Evolutionary conservation across 2,113 vertebrate genomes (phyloP).

Genomic region (Saccopteryx bilineata): DNA sequence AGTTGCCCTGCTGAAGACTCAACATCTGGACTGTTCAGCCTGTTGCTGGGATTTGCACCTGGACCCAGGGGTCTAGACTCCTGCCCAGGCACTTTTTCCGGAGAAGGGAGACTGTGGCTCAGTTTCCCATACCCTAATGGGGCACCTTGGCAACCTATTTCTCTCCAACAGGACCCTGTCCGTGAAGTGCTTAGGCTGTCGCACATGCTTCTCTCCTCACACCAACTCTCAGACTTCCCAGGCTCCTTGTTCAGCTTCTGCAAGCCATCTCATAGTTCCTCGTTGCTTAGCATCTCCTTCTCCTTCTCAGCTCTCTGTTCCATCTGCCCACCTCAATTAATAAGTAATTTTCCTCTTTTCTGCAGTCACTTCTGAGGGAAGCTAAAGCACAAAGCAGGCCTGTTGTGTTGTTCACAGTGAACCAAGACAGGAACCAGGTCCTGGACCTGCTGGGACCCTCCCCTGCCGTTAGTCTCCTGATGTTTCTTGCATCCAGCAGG

Average conservation of each 20-base stretch:
- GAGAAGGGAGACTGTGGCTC: neutral
- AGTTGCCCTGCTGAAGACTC: neutral
- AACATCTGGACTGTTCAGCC: neutral
- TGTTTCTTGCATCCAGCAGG: neutral
- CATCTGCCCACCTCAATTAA: neutral
- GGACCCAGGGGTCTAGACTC: neutral
- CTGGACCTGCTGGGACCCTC: neutral
- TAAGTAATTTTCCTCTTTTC: constrained; percentile 24
- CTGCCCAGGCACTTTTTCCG: neutral
- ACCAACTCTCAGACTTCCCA: neutral
- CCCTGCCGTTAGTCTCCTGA: neutral
- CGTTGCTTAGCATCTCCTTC: neutral
- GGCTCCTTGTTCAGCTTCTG: neutral
- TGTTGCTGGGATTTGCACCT: neutral
- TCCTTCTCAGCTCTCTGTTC: neutral
- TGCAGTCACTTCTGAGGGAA: constrained; percentile 46
- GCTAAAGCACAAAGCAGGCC: constrained; percentile 50
- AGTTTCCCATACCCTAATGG: neutral
- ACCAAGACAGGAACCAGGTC: neutral
- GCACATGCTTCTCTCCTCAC: neutral
- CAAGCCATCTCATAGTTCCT: neutral
- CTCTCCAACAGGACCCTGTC: neutral
- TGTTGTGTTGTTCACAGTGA: neutral
- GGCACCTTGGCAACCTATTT: neutral
- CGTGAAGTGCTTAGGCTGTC: neutral